Base-by-base conservation (phyloP, 2,888 invertebrate genomes). In the Mimas tiliae region DNA sequence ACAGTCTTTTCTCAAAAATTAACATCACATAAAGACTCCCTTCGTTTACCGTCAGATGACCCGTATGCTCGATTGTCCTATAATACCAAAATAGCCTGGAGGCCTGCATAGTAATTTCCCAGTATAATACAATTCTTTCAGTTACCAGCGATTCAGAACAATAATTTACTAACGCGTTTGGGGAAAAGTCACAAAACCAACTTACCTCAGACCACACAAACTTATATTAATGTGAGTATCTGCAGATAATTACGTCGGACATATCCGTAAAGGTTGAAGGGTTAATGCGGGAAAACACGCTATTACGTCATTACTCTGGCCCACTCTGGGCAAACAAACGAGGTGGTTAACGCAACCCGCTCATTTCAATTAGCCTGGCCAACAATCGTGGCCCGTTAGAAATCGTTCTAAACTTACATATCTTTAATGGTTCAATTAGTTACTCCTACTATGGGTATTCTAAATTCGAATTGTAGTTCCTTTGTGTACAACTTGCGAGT, bases 221-320 rank as follows among this genome's bases (percentile, higher is more conserved):
- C 6, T 38, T 6, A 38, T 38, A 38, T 38, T 38, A 9, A 38
- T 38, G 3, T 53, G 53, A 6, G 27, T n/a, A n/a, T 33, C 14
- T 27, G 33, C n/a, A 14, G 33, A 53, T 53, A 53, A 53, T 53
- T 52, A 52, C 14, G 27, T 52, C 21, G 12, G 33, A 53, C n/a
- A 1, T 53, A 53, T 34, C 34, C 19, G 12, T 16, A 67, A 67
- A 48, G 65, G 73, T 72, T 80, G 74, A 78, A 79, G 70, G 50
- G 66, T 64, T 67, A 74, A 72, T 69, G 71, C 67, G 48, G 58
- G 38, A 19, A 42, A 12, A 12, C 82, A 80, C 77, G 83, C 81
- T 68, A 82, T 77, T 71, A 72, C 70, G 67, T 76, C 76, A 78
- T 83, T 81, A 82, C 66, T 64, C 33, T 67, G 63, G 62, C 38